Evolutionary conservation across 2,113 vertebrate genomes (phyloP), one percentile per base, ranked within the genome.

Genomic region (Myanophis thanlyinensis): DNA sequence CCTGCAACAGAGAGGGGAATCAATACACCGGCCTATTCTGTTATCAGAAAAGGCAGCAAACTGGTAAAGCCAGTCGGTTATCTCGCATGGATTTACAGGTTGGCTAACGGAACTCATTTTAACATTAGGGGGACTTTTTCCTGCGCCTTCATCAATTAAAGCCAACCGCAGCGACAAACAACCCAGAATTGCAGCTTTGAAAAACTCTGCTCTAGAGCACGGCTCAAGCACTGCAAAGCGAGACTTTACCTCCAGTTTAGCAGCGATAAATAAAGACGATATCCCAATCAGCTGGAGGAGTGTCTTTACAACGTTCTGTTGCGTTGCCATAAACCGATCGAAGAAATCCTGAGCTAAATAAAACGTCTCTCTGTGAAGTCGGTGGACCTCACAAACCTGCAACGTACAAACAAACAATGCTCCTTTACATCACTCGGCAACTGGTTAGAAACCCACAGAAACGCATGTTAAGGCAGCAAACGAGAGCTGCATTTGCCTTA

Each of bases 321-420:
- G 99, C 0, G 98, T 99, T 62, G 98, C 98, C 99, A 99, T 99
- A 97, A 99, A 99, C 15, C 99, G 98, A 95, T 99, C 99, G 54
- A 99, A 99, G 97, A 98, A 99, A 96, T 99, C 98, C 97, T 99
- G 99, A 49, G 98, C 98, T 94, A 99, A 97, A 97, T 99, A 99
- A 96, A 99, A 99, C 0, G 99, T 99, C 97, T 99, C 99, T 91
- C 99, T 97, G 95, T 99, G 99, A 59, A 99, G 98, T 59, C 98
- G 99, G 96, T 99, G 99, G 87, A 99, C 98, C 93, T 99, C 99
- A 89, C 98, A 99, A 91, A 99, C 99, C 99, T 99, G 94, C 46
- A 93, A 53, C 88, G 51, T 10, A 89, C 11, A 46, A 48, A 88
- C 1, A 4, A 54, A 47, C 2, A 23, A 11, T 40, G 35, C 30